Percentiles rank a stretch among this genome's conserved stretches.
Conservation (phyloP, 2,113 vertebrate species). For the Herpetotheres cachinnans region DNA sequence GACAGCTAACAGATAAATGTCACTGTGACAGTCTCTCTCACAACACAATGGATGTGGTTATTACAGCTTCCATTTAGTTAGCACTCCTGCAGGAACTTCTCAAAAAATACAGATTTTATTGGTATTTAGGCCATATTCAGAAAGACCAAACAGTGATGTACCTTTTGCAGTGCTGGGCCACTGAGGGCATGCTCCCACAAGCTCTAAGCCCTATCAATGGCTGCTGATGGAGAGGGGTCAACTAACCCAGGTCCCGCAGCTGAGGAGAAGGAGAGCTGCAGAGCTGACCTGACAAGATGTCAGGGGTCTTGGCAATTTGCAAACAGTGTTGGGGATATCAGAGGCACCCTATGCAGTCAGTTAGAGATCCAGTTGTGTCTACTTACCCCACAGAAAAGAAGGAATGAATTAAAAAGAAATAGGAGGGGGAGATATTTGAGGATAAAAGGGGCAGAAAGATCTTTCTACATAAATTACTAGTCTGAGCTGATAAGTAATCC, state of each 20-base stretch:
- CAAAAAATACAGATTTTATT: neutral
- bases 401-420: neutral
- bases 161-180: neutral
- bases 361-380: neutral
- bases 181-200: neutral
- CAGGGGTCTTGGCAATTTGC: neutral
- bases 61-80: neutral
- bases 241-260: rapidly evolving
- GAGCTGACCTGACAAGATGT: rapidly evolving
- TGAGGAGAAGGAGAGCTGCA: neutral
- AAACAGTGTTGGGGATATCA: neutral
- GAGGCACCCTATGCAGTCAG: neutral
- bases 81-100: neutral
- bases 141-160: neutral
- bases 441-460: neutral
- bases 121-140: neutral
- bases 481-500: neutral
- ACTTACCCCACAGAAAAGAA: neutral
- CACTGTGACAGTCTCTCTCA: neutral
- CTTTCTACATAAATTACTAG: neutral
- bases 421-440: neutral
- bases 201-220: neutral
- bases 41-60: rapidly evolving
- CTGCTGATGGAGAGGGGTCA: rapidly evolving
- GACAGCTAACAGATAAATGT: neutral